These are phyloP conservation scores for Dipodomys stephensi DNA, from an alignment of 2,113 vertebrate genomes.

Conservation along the genomic window DNA sequence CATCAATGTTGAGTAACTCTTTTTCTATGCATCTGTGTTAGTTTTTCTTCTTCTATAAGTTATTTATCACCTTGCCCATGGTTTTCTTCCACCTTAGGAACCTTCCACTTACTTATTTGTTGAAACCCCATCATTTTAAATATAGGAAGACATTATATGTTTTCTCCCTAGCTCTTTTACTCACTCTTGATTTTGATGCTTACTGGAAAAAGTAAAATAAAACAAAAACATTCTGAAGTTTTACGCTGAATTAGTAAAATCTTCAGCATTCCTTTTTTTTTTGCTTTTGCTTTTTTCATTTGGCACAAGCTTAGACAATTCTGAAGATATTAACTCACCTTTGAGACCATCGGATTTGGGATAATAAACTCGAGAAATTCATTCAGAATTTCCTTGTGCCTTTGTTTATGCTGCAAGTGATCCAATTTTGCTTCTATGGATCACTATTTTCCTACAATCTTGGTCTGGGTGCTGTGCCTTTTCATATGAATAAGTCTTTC, in stretches of 20 bases:
- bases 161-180: not conserved
- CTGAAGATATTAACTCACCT: not conserved
- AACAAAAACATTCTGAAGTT: not conserved
- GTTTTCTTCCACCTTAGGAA: not conserved
- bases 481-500: slow-evolving; percentile 30
- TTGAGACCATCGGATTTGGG: not conserved
- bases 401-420: not conserved
- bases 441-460: not conserved
- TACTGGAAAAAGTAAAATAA: not conserved
- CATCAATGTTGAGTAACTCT: not conserved
- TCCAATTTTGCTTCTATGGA: not conserved
- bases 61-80: not conserved
- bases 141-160: not conserved
- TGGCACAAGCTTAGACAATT: not conserved
- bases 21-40: not conserved
- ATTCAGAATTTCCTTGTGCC: not conserved
- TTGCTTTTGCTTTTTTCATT: not conserved
- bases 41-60: slow-evolving; percentile 35
- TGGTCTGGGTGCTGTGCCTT: not conserved
- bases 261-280: not conserved
- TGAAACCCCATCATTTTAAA: not conserved
- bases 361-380: not conserved
- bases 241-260: not conserved
- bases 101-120: not conserved
- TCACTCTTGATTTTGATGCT: not conserved